Evolutionary conservation across 2,113 vertebrate genomes (phyloP), one percentile per base, ranked within the genome.

Genomic region (Parus major): DNA sequence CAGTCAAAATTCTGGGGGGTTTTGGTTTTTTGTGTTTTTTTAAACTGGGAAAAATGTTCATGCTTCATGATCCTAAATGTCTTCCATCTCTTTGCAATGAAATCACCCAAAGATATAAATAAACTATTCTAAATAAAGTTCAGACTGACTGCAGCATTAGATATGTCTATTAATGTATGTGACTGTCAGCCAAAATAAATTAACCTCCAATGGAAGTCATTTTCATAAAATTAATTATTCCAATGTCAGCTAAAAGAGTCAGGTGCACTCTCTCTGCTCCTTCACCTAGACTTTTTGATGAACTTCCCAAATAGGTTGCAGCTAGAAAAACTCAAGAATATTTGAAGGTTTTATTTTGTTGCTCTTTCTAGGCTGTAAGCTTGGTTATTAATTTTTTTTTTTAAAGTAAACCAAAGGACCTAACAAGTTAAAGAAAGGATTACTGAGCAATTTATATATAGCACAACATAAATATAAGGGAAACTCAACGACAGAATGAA

Each of bases 51-150:
- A 88, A 90, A 83, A 24, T 15, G 10, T 41, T 94, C 63, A 35
- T 1, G 8, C 35, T 77, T 42, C 33, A 36, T 52, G 50, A 90
- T 66, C 60, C 60, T 57, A 56, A 86, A 82, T 88, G 7, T 80
- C 81, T 92, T 93, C 88, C 61, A 71, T 79, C 63, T 82, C 96
- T 97, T 96, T 96, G 94, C 90, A 94, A 88, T 96, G 94, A 98
- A 97, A 96, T 97, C 96, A 97, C 96, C 87, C 91, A 70, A 95
- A 96, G 96, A 96, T 97, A 97, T 95, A 98, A 98, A 98, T 97
- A 97, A 96, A 97, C 90, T 87, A 72, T 68, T 96, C 97, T 97
- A 97, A 98, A 98, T 98, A 97, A 96, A 98, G 96, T 97, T 93
- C 87, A 69, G 82, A 82, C 95, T 69, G 52, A 87, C 95, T 88